Evolutionary conservation across 2,113 vertebrate species (phyloP).

Genomic region (Halcyon senegalensis): DNA sequence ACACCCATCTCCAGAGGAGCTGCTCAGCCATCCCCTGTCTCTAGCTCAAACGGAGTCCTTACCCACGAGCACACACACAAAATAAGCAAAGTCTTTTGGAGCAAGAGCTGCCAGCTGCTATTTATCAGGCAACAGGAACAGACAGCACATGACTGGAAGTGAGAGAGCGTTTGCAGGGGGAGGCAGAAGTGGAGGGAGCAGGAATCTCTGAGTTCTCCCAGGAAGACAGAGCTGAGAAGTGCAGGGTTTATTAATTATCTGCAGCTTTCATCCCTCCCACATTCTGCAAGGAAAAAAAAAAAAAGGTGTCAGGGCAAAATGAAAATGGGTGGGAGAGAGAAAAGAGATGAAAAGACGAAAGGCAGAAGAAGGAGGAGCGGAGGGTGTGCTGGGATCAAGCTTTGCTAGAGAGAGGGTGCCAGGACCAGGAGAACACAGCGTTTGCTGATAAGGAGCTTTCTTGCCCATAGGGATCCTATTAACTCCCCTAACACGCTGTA

Average conservation of each 20-base stretch:
- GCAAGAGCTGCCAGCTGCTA: slow-evolving; percentile 41
- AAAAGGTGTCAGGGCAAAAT: neutral
- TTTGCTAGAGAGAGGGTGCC: neutral
- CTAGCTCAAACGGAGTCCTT: neutral
- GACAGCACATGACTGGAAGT: slow-evolving; percentile 18
- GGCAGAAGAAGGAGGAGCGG: neutral
- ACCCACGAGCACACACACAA: neutral
- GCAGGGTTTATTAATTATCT: slow-evolving; percentile 3
- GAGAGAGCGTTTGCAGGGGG: neutral
- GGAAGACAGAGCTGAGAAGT: neutral
- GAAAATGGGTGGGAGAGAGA: neutral
- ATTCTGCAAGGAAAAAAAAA: neutral
- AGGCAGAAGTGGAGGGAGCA: slow-evolving; percentile 42
- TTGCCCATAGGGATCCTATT: neutral
- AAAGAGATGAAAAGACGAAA: neutral
- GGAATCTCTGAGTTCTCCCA: slow-evolving; percentile 1
- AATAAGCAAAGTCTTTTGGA: neutral
- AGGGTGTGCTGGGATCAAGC: neutral
- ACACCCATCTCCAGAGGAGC: neutral
- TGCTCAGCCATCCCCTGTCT: neutral
- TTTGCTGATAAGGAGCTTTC: neutral
- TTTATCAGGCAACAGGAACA: neutral
- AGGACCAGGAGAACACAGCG: neutral
- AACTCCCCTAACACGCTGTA: neutral
- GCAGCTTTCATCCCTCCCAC: slow-evolving; percentile 58